Evolutionary conservation across 2,797 vertebrate genomes (phyloP).

Genomic region (Sarcoramphus papa): DNA sequence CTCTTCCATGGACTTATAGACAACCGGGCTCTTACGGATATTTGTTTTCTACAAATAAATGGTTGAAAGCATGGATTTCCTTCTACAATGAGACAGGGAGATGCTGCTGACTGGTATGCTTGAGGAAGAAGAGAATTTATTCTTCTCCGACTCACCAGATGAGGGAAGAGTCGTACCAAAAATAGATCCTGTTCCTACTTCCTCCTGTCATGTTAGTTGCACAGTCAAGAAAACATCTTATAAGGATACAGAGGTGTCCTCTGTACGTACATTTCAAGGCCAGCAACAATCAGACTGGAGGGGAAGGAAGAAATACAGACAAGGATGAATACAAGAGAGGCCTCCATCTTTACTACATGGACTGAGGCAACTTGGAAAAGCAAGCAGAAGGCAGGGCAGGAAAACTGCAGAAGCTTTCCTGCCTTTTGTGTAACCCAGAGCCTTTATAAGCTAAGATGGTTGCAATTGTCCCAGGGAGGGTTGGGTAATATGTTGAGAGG

Average conservation of each 20-base stretch:
- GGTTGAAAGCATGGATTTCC: neutral
- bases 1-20: neutral
- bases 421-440: neutral
- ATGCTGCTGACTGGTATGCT: neutral
- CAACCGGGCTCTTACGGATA: neutral
- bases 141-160: neutral
- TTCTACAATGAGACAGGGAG: neutral
- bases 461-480: neutral
- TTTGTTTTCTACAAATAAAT: neutral
- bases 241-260: neutral
- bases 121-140: neutral
- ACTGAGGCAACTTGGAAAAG: neutral
- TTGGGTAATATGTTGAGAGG: neutral
- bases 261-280: neutral
- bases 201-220: neutral
- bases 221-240: neutral
- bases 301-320: neutral
- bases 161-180: neutral
- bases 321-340: neutral
- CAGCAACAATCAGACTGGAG: neutral
- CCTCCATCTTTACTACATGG: neutral
- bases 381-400: neutral
- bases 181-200: neutral
- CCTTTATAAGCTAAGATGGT: neutral
- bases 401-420: neutral